Conservation (phyloP, 1,140 invertebrate genomes). For the fruit fly (Drosophila melanogaster) region DNA sequence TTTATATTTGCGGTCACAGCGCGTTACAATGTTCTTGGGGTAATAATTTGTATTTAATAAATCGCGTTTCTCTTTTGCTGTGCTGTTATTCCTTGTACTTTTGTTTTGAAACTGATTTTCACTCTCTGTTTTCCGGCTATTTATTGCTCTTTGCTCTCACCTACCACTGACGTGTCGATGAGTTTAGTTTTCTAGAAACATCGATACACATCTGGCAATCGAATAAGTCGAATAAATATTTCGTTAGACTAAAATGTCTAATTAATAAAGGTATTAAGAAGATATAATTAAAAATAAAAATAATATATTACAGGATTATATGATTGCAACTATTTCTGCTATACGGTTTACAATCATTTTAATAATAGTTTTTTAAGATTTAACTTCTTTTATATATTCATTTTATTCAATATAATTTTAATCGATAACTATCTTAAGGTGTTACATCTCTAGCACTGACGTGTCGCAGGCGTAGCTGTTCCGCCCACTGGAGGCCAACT, state of each 20-base stretch:
- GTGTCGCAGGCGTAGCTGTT: slow-evolving; percentile 48
- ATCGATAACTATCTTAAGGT: not conserved
- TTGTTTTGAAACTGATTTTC: slow-evolving; percentile 70
- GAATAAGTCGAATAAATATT: not conserved
- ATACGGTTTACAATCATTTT: no score
- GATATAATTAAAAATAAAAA: not conserved
- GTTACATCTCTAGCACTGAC: slow-evolving; percentile 38
- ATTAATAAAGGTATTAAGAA: no score
- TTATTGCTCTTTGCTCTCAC: slow-evolving; percentile 43
- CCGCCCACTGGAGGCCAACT: slow-evolving; percentile 14
- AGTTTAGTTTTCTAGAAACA: not conserved
- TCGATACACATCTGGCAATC: not conserved
- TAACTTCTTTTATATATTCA: not conserved
- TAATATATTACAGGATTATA: no score
- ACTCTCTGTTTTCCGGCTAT: slow-evolving; percentile 60
- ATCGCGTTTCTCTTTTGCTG: slow-evolving; percentile 53
- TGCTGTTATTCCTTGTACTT: slow-evolving; percentile 63
- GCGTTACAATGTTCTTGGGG: slow-evolving; percentile 18
- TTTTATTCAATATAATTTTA: not conserved
- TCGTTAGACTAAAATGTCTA: not conserved
- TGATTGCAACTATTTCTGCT: no score
- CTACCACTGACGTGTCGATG: slow-evolving; percentile 60
- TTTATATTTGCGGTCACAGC: slow-evolving; percentile 57
- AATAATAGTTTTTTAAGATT: no score
- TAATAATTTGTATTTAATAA: slow-evolving; percentile 20